Evolutionary conservation across 2,113 vertebrate genomes (phyloP), one percentile per base, ranked within the genome.

Genomic region (Girardinichthys multiradiatus): DNA sequence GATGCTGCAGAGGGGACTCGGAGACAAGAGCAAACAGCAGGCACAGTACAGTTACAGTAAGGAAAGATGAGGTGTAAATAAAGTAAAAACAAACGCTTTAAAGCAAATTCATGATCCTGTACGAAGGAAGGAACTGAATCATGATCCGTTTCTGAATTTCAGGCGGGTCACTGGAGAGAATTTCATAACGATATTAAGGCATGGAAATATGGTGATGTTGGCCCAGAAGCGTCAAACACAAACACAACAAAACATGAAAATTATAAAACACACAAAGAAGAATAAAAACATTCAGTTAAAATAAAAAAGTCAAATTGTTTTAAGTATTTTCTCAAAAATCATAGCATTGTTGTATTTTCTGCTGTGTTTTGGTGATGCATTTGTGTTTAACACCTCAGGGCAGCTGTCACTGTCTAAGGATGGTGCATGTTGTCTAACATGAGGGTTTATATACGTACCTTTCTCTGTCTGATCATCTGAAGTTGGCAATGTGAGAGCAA

Each of bases 391-490:
- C 68, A 29, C 57, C 57, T 59, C 35, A 8, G 33, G 17, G 57
- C 8, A 15, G 33, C 1, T 11, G 10, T 70, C 2, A 35, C 64
- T 54, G 42, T 35, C n/a, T 30, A 35, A 30, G 57, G 64, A 70
- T 69, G 58, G 45, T 28, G 59, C 4, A 21, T 64, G 66, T 24
- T 74, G 37, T 63, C 51, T 60, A 33, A 67, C 33, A 42, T 8
- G 45, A 77, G 31, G 39, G 57, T 68, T 67, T 29, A 33, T 65
- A 21, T 64, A 94, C 96, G 70, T 96, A 98, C 97, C 97, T 98
- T 94, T 95, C 58, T 97, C 95, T 88, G 94, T 90, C 70, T 95
- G 96, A 88, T 97, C 97, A 87, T 96, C 97, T 98, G 92, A 37
- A 82, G 95, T 93, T 86, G 93, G 96, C 95, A 94, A 94, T 67